phyloP scores from a whole-genome alignment of 2,797 vertebrate genomes.

The Sciurus vulgaris region DNA sequence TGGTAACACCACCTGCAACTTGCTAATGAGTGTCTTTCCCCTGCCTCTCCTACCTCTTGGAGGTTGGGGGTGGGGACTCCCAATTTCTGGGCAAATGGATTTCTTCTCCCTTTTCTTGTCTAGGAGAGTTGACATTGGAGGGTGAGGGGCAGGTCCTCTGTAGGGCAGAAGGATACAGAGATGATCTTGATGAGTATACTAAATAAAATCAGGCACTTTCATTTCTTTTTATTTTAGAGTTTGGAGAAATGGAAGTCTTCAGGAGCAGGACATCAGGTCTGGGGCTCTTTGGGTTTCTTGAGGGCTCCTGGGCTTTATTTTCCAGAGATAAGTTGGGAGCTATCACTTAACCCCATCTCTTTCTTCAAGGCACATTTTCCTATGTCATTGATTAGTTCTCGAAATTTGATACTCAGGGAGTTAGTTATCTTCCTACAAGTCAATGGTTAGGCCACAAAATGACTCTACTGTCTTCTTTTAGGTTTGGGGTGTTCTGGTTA shows the following conservation, averaged over 20 bases:
- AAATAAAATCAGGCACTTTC: conserved; percentile 15
- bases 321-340: background rate
- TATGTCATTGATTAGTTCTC: background rate
- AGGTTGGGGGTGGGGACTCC: conserved; percentile 60
- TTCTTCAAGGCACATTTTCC: background rate
- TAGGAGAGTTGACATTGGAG: conserved; percentile 40
- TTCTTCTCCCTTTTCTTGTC: conserved; percentile 35
- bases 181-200: background rate
- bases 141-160: background rate
- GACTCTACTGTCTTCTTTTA: background rate
- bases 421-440: conserved; percentile 6
- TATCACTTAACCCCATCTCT: background rate
- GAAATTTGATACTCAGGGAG: background rate
- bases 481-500: conserved; percentile 6
- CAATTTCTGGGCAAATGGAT: conserved; percentile 64
- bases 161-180: background rate
- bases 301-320: conserved; percentile 14
- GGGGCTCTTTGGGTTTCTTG: background rate
- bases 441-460: background rate
- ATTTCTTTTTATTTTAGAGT: conserved; percentile 2
- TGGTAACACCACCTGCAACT: conserved; percentile 84
- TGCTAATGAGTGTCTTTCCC: conserved; percentile 84
- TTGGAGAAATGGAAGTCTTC: conserved; percentile 38
- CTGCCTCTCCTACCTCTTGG: conserved; percentile 65
- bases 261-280: background rate